Base-by-base conservation (phyloP, 2,113 vertebrate species). In the Xiphorhynchus elegans region DNA sequence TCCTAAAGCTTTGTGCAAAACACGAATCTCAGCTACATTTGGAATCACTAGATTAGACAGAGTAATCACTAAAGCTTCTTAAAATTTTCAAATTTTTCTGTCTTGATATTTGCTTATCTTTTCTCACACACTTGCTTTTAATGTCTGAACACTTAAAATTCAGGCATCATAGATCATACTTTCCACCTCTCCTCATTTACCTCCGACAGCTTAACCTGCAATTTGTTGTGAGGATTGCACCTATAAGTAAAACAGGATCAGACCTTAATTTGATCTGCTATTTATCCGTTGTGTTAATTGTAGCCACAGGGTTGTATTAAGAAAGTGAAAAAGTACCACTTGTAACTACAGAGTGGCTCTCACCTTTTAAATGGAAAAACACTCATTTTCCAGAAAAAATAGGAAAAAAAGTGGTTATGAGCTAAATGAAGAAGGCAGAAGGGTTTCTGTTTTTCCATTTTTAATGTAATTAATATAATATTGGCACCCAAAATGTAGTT, bases 301-400 rank as follows among this genome's bases (percentile, higher is more conserved):
- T 96, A 97, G 96, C 96, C 96, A 93, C 95, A 95, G 92, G 96
- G 86, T 96, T 96, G 92, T 96, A 95, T 96, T 97, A 96, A 95
- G 96, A 96, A 96, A 96, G 92, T 95, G 88, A 95, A 87, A 97
- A 96, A 97, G 96, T 96, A 92, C 95, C 96, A 96, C 96, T 97
- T 96, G 92, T 94, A 84, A 96, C 83, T 96, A 95, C 86, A 6
- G 94, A 97, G 96, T 96, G 95, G 96, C 96, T 97, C 96, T 97
- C 95, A 96, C 95, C 88, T 97, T 96, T 96, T 68, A 96, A 96
- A 97, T 94, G 88, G 96, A 96, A 90, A 96, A 96, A 33, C 96
- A 96, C 95, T 97, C 26, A 1, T 93, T 97, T 97, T 96, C 86
- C 78, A 92, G 69, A 91, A 88, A 82, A 97, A 96, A 82, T 18